phyloP scores from a whole-genome alignment of 1,140 invertebrate genomes.

The Papilio aristodemus region DNA sequence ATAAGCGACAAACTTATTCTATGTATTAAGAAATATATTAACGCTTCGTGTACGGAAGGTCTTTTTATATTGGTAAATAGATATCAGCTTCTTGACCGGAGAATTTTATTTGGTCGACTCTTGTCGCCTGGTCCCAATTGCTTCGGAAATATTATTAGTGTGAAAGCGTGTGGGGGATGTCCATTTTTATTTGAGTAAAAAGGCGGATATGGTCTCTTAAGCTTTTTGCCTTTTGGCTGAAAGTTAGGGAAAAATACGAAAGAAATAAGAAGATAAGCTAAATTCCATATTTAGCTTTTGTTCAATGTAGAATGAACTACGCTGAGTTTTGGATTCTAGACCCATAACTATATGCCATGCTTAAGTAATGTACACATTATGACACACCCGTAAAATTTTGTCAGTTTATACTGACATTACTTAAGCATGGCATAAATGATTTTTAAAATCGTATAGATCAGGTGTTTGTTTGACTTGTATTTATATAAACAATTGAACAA shows the following conservation, averaged over 20 bases:
- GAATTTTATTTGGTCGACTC: slow-evolving; percentile 58
- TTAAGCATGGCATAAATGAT: too few species aligned
- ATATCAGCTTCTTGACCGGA: slow-evolving; percentile 60
- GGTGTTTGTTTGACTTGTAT: too few species aligned
- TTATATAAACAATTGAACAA: background rate
- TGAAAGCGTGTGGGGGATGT: slow-evolving; percentile 47
- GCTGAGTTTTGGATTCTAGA: too few species aligned
- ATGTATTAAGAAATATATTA: background rate
- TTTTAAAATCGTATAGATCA: background rate
- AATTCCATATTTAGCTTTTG: too few species aligned
- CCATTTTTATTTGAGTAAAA: slow-evolving; percentile 54
- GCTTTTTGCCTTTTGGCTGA: background rate
- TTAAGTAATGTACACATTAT: too few species aligned
- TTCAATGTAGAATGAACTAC: too few species aligned
- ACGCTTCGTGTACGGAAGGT: slow-evolving; percentile 39
- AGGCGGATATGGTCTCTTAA: slow-evolving; percentile 36
- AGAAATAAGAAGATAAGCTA: background rate
- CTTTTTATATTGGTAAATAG: slow-evolving; percentile 48
- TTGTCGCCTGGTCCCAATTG: slow-evolving; percentile 73
- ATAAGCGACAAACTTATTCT: background rate
- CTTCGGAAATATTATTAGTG: slow-evolving; percentile 68
- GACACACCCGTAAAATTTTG: too few species aligned
- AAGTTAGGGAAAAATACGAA: background rate
- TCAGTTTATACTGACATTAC: too few species aligned
- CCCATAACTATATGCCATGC: too few species aligned